These are phyloP conservation scores for Scaptodrosophila latifasciaeformis DNA, from an alignment of 2,888 invertebrate genomes.

Conservation along the genomic window DNA sequence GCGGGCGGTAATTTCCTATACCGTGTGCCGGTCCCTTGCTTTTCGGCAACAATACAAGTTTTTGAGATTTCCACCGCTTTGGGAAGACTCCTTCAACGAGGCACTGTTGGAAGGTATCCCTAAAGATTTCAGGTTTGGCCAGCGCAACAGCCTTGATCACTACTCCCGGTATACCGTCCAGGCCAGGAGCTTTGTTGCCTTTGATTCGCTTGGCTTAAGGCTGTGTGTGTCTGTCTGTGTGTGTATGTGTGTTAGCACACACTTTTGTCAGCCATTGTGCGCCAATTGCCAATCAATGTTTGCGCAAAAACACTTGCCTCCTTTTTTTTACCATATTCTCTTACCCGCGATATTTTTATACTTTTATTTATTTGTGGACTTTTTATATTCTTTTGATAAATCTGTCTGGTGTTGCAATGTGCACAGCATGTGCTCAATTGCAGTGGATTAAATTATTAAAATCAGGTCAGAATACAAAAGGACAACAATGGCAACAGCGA, in stretches of 20 bases:
- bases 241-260: constrained; percentile 21
- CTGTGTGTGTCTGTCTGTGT: constrained; percentile 15
- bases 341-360: constrained; percentile 20
- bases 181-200: too few relatives aligned
- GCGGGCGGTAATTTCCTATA: too few relatives aligned
- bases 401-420: constrained; percentile 44
- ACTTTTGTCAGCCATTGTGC: constrained; percentile 12
- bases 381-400: constrained; percentile 63
- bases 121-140: too few relatives aligned
- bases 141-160: too few relatives aligned
- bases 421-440: constrained; percentile 53
- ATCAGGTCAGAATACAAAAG: constrained; percentile 26
- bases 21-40: too few relatives aligned
- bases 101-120: too few relatives aligned
- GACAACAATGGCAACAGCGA: constrained; percentile 19
- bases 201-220: too few relatives aligned
- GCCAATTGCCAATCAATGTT: constrained; percentile 66
- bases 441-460: constrained; percentile 69
- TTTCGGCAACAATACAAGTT: too few relatives aligned
- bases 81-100: too few relatives aligned
- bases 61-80: too few relatives aligned
- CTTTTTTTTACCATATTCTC: constrained; percentile 62
- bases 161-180: too few relatives aligned
- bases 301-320: constrained; percentile 59
- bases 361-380: not conserved